Conservation (phyloP, 1,140 invertebrate genomes). For the Hyphantria cunea region DNA sequence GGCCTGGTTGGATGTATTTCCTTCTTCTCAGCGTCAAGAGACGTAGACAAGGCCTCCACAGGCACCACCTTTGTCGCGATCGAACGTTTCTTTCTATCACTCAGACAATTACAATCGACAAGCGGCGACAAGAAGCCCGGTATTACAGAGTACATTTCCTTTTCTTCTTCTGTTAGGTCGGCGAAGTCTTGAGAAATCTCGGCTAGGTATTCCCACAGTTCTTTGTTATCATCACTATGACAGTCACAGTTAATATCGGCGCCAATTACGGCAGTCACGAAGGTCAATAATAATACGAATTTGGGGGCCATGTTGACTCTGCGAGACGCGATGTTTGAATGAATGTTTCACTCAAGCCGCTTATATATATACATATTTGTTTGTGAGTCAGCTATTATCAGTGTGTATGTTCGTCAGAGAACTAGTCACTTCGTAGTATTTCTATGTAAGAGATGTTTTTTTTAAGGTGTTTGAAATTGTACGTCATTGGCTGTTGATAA, state of each 20-base stretch:
- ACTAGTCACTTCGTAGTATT: background rate
- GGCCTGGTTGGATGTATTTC: no score
- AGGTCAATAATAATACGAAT: slow-evolving; percentile 1
- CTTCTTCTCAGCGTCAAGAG: no score
- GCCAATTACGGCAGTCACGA: background rate
- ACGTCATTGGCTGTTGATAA: background rate
- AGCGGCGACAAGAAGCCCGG: slow-evolving; percentile 44
- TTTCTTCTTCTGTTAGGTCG: slow-evolving; percentile 5
- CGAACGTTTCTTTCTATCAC: slow-evolving; percentile 39
- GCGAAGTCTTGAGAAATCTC: slow-evolving; percentile 19
- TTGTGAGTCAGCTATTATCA: slow-evolving; percentile 6
- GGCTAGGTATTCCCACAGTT: slow-evolving; percentile 39
- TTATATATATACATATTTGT: background rate
- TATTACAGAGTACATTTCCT: slow-evolving; percentile 29
- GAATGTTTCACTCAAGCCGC: background rate
- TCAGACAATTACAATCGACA: slow-evolving; percentile 44
- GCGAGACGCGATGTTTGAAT: slow-evolving; percentile 6
- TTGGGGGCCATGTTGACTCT: slow-evolving; percentile 23
- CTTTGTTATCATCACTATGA: slow-evolving; percentile 26
- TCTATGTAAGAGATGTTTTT: background rate
- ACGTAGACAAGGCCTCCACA: no score
- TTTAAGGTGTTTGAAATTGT: background rate
- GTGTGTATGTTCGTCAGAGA: background rate
- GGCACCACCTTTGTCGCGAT: no score
- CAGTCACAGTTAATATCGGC: slow-evolving; percentile 38